Conservation (phyloP, 1,140 invertebrate species). For the Sycophila sp. region DNA sequence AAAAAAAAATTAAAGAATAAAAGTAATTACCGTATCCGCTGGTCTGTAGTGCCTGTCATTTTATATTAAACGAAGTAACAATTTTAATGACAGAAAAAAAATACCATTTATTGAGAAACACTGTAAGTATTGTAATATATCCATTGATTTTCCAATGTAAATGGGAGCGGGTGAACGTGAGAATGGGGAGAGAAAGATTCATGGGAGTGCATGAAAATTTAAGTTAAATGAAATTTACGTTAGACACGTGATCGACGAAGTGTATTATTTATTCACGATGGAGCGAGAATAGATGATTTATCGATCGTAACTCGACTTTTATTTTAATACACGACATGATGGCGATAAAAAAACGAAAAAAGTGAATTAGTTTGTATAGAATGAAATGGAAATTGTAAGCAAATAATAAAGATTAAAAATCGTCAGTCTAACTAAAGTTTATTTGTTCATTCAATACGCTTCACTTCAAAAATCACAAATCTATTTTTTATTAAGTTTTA, state of each 20-base stretch:
- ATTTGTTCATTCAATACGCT: background rate
- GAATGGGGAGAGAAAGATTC: background rate
- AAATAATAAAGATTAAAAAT: conserved; percentile 34
- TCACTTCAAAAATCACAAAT: too few species aligned
- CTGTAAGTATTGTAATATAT: conserved; percentile 55
- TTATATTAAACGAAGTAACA: conserved; percentile 49
- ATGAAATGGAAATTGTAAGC: conserved; percentile 31
- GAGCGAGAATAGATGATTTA: conserved; percentile 22
- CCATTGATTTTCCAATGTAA: conserved; percentile 52
- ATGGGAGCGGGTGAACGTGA: conserved; percentile 37
- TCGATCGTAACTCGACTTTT: conserved; percentile 34
- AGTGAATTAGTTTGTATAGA: conserved; percentile 32
- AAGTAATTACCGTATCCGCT: conserved; percentile 37
- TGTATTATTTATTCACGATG: conserved; percentile 31
- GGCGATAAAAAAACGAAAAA: conserved; percentile 22
- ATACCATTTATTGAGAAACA: conserved; percentile 45
- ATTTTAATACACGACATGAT: conserved; percentile 27
- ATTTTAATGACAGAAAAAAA: conserved; percentile 38
- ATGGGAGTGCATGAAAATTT: conserved; percentile 3
- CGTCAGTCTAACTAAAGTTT: conserved; percentile 5
- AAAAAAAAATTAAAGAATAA: too few species aligned
- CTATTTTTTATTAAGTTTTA: background rate
- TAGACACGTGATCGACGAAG: conserved; percentile 6
- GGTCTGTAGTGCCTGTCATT: conserved; percentile 51
- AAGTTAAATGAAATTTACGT: conserved; percentile 24